phyloP scores from a whole-genome alignment of 2,888 invertebrate genomes.

The Eupithecia insigniata region DNA sequence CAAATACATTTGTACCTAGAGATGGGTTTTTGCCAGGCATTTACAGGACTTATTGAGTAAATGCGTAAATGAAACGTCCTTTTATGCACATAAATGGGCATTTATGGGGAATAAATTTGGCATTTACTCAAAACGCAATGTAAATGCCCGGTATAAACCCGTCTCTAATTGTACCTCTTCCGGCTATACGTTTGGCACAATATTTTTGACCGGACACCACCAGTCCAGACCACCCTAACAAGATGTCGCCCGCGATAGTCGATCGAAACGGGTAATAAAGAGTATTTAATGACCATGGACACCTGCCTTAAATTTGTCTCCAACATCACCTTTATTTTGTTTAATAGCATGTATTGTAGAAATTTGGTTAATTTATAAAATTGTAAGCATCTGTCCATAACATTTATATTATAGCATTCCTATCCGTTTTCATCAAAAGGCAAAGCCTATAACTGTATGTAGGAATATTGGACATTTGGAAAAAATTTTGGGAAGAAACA shows the following conservation, averaged over 20 bases:
- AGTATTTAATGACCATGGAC: conserved; percentile 67
- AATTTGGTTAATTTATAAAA: conserved; percentile 37
- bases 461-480: too few species aligned
- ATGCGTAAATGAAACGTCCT: too few species aligned
- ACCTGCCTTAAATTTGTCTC: conserved; percentile 67
- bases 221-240: conserved; percentile 42
- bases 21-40: too few species aligned
- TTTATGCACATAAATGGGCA: too few species aligned
- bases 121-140: too few species aligned
- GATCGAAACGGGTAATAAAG: conserved; percentile 64
- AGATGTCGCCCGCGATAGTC: conserved; percentile 67
- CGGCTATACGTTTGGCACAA: neutral
- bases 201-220: conserved; percentile 5
- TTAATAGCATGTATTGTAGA: conserved; percentile 40
- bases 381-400: conserved; percentile 30
- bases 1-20: too few species aligned
- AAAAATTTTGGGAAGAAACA: too few species aligned
- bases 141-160: too few species aligned
- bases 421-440: neutral
- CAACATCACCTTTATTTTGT: conserved; percentile 42
- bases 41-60: too few species aligned
- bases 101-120: too few species aligned
- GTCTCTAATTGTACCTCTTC: too few species aligned
- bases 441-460: too few species aligned
- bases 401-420: neutral